phyloP scores from a whole-genome alignment of 2,888 invertebrate genomes.

The Drosophila phalerata region DNA sequence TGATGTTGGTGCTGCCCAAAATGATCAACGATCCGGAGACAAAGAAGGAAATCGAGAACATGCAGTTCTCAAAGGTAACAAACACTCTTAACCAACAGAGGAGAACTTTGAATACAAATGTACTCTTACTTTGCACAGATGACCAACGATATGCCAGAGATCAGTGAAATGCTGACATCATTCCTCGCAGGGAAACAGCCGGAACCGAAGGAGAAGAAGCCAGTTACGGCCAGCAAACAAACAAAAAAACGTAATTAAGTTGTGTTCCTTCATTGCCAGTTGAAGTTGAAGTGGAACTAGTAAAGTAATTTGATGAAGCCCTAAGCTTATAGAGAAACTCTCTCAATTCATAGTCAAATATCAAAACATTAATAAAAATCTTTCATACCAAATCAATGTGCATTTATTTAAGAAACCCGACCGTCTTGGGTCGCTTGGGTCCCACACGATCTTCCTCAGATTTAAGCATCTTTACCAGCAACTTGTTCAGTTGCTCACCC shows the following conservation, averaged over 20 bases:
- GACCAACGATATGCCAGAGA: slow-evolving; percentile 95
- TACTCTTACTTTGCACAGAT: slow-evolving; percentile 87
- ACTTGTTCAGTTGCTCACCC: slow-evolving; percentile 89
- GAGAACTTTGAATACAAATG: no score
- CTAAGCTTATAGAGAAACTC: slow-evolving; percentile 40
- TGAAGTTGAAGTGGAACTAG: not conserved
- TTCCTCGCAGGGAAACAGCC: slow-evolving; percentile 91
- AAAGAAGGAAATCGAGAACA: slow-evolving; percentile 97
- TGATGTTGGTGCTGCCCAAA: slow-evolving; percentile 97
- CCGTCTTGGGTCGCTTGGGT: slow-evolving; percentile 78
- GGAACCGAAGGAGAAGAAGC: slow-evolving; percentile 84
- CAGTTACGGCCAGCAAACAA: slow-evolving; percentile 79
- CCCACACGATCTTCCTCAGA: slow-evolving; percentile 87
- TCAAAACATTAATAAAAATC: slow-evolving; percentile 40
- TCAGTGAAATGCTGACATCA: slow-evolving; percentile 97
- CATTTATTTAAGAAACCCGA: slow-evolving; percentile 83
- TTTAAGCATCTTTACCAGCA: slow-evolving; percentile 88
- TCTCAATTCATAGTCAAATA: slow-evolving; percentile 50
- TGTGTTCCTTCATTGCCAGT: slow-evolving; percentile 20
- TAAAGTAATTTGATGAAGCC: slow-evolving; percentile 29
- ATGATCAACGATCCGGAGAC: slow-evolving; percentile 99
- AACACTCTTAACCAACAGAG: not conserved
- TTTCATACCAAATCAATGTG: slow-evolving; percentile 36
- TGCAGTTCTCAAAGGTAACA: slow-evolving; percentile 87
- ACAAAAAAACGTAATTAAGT: slow-evolving; percentile 84